Percentiles rank a stretch among this genome's conserved stretches.
These are phyloP conservation scores for Lasioglossum calceatum DNA, from an alignment of 2,888 invertebrate species.

Conservation along the genomic window DNA sequence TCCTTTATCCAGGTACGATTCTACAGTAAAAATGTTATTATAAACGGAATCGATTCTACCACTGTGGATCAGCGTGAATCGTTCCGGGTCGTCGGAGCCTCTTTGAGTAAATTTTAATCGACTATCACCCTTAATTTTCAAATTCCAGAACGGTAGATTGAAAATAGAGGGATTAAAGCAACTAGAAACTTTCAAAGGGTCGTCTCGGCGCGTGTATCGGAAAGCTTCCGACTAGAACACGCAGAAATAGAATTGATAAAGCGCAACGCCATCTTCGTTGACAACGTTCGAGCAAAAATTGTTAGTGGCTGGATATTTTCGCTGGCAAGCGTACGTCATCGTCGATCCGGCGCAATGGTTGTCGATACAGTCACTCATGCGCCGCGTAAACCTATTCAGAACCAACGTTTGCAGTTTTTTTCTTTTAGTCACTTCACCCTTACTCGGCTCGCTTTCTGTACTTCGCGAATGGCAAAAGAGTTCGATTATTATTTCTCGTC, in stretches of 20 bases:
- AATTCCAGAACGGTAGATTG: no score
- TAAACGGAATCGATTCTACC: no score
- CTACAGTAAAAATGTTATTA: no score
- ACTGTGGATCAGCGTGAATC: no score
- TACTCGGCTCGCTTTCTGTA: neutral
- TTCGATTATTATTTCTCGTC: neutral
- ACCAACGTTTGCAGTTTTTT: neutral
- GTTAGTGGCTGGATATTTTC: neutral
- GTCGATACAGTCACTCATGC: neutral
- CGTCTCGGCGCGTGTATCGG: no score
- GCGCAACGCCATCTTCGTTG: neutral
- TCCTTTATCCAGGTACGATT: no score
- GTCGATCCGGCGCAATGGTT: neutral
- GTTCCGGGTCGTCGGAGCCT: no score
- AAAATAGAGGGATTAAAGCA: no score
- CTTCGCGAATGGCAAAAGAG: neutral
- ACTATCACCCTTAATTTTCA: no score
- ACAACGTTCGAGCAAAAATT: neutral
- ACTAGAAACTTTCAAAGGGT: no score
- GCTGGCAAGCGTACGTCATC: neutral
- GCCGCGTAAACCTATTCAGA: neutral
- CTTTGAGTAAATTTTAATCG: no score
- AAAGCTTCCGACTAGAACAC: neutral
- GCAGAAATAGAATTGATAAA: neutral
- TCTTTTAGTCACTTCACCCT: neutral